These are phyloP conservation scores for Sakesphorus luctuosus DNA, from an alignment of 2,113 vertebrate species.

Conservation along the genomic window DNA sequence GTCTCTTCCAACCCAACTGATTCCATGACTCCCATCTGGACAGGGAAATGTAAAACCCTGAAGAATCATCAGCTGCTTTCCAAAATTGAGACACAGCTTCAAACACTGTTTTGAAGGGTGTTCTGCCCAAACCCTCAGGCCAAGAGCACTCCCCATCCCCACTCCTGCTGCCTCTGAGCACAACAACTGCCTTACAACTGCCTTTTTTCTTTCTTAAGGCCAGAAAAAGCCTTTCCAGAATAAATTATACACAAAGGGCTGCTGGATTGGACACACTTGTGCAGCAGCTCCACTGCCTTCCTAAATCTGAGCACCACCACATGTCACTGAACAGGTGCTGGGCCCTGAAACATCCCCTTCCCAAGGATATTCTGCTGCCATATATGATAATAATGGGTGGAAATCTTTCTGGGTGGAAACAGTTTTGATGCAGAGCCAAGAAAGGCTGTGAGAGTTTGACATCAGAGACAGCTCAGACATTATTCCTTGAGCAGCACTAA, in stretches of 20 bases:
- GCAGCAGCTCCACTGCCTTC: not conserved
- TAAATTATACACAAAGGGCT: not conserved
- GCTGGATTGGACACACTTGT: not conserved
- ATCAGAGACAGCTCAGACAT: not conserved
- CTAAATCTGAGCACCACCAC: not conserved
- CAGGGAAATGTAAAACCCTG: slow-evolving; percentile 54
- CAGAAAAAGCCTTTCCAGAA: not conserved
- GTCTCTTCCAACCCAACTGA: too few relatives aligned
- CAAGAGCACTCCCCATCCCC: not conserved
- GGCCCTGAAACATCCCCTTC: not conserved
- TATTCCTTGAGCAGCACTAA: not conserved
- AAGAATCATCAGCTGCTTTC: slow-evolving; percentile 52
- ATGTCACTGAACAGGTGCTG: not conserved
- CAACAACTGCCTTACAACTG: not conserved
- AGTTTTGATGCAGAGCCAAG: not conserved
- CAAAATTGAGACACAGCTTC: not conserved
- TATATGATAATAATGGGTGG: not conserved
- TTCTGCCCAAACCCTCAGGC: not conserved
- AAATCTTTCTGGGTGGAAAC: not conserved
- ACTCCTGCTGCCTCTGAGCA: not conserved
- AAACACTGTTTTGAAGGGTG: not conserved
- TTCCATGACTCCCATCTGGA: slow-evolving; percentile 49
- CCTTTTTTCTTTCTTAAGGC: not conserved
- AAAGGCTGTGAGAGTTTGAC: not conserved
- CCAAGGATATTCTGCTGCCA: not conserved